Evolutionary conservation across 2,113 vertebrate genomes (phyloP), one percentile per base, ranked within the genome.

Genomic region (Cyprinodon tularosa): DNA sequence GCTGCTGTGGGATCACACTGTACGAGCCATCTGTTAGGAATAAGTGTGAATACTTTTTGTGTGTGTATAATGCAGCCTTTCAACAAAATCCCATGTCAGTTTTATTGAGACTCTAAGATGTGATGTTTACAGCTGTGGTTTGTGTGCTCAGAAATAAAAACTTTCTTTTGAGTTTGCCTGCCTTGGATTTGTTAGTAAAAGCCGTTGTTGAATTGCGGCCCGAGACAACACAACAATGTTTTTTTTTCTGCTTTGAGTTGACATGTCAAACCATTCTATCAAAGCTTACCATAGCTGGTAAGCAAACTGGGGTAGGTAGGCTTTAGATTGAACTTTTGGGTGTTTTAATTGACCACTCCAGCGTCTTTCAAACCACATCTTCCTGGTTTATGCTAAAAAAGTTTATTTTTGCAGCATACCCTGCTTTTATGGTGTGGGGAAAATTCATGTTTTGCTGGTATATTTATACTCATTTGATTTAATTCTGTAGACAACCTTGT

Each of bases 281-380:
- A 90, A 44, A 70, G 42, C 64, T 48, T 73, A 62, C 62, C 83
- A 64, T 71, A 48, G 72, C 17, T 61, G 47, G 75, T 84, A 79
- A 89, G 68, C 85, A 88, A 74, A 85, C 79, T 62, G 62, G 17
- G 68, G 80, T 68, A 76, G 86, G 84, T 83, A 72, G 62, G 65
- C 45, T 81, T 77, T 84, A 78, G 80, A 81, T 82, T 62, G 72
- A 39, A 76, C n/a, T 37, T 77, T 8, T 67, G 48, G 64, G 80
- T 70, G 67, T 79, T 86, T 72, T 62, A 83, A 77, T 77, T 78
- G 63, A 78, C n/a, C 39, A 22, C 45, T 78, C 82, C 72, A 45
- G 40, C 70, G 71, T 68, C 3, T 66, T 81, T 71, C 62, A 80
- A 86, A 9, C 85, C 67, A 74, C 66, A 89, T 44, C 68, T 77